A percentile compares a stretch with the other conserved stretches of the same genome.
Conservation (phyloP, 1,140 invertebrate species). For the Mya arenaria region DNA sequence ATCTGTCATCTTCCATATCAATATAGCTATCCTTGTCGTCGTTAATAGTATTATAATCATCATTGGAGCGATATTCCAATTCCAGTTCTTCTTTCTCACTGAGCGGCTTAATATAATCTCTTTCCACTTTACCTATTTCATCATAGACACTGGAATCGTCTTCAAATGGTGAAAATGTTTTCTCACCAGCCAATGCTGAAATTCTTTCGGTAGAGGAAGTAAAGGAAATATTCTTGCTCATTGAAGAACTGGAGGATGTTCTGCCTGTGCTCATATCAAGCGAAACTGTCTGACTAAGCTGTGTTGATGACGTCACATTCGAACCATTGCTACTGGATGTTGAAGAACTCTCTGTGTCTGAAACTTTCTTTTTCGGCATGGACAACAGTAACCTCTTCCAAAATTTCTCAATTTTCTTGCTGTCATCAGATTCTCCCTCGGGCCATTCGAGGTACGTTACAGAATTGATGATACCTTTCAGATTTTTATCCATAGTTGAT, state of each 20-base stretch:
- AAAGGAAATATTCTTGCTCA: neutral
- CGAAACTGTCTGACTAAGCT: neutral
- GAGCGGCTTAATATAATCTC: neutral
- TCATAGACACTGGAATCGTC: neutral
- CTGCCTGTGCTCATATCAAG: neutral
- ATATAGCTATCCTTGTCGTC: neutral
- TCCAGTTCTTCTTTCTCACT: neutral
- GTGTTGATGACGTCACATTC: neutral
- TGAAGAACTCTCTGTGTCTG: too few species aligned
- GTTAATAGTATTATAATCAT: neutral
- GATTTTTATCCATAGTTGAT: slow-evolving; percentile 62
- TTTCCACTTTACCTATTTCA: neutral
- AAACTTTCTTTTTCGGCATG: slow-evolving; percentile 67
- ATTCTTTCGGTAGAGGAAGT: neutral
- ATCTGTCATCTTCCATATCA: neutral
- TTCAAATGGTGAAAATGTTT: neutral
- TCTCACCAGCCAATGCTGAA: neutral
- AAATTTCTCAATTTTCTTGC: slow-evolving; percentile 63
- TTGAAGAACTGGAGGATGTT: neutral
- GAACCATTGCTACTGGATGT: neutral
- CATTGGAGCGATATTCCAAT: neutral
- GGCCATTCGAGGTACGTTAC: slow-evolving; percentile 72
- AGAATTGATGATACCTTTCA: slow-evolving; percentile 67
- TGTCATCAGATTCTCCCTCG: slow-evolving; percentile 18
- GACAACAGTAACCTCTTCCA: slow-evolving; percentile 68